These are phyloP conservation scores for Campoletis sonorensis DNA, from an alignment of 1,140 invertebrate genomes.

Conservation along the genomic window DNA sequence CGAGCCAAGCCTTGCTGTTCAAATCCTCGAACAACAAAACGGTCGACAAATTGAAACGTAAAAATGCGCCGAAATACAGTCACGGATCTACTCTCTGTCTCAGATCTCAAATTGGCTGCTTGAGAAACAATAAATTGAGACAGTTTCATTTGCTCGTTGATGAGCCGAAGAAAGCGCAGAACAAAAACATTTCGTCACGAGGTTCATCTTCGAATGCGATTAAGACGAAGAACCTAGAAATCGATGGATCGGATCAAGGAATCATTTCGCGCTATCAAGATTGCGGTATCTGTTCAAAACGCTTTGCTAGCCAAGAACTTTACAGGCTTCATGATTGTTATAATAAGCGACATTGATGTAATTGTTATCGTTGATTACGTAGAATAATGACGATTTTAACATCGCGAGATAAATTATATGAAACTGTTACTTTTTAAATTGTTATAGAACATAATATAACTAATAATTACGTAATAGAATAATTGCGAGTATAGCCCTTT, in stretches of 20 bases:
- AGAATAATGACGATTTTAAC: not conserved
- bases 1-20: not conserved
- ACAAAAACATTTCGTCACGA: not conserved
- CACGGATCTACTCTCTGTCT: constrained; percentile 55
- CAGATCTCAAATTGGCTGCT: constrained; percentile 60
- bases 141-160: not conserved
- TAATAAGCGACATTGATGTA: constrained; percentile 6
- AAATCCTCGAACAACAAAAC: not conserved
- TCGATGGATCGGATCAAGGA: constrained; percentile 7
- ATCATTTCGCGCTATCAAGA: constrained; percentile 9
- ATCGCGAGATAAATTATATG: not conserved
- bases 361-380: not conserved
- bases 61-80: constrained; percentile 22
- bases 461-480: no score
- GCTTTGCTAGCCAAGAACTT: constrained; percentile 63
- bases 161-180: constrained; percentile 39
- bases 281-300: constrained; percentile 65
- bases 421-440: no score
- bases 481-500: no score
- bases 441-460: no score
- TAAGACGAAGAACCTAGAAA: constrained; percentile 33
- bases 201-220: constrained; percentile 6
- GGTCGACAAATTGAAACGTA: constrained; percentile 12
- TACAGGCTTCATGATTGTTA: constrained; percentile 62
- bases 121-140: constrained; percentile 62